Conservation (phyloP, 2,888 invertebrate genomes). For the Habrosyne pyritoides region DNA sequence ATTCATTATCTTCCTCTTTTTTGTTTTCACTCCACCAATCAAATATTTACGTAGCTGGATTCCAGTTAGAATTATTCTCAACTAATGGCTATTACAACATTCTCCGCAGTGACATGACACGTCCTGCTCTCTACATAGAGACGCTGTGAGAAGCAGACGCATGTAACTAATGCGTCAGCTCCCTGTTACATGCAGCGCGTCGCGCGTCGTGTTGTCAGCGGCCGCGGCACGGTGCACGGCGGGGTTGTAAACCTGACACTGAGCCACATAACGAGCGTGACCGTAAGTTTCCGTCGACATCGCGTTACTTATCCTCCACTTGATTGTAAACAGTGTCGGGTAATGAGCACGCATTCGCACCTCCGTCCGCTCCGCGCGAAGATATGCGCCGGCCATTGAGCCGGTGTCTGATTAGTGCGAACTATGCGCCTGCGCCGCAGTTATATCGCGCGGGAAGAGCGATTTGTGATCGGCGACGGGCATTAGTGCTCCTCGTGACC, state of each 20-base stretch:
- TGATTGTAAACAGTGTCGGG: slow-evolving; percentile 4
- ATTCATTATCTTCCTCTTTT: background rate
- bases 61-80: background rate
- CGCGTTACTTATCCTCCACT: background rate
- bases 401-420: background rate
- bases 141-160: background rate
- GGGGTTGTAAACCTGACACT: background rate
- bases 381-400: slow-evolving; percentile 8
- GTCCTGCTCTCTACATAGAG: background rate
- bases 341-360: slow-evolving; percentile 12
- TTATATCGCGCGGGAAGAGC: background rate
- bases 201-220: background rate
- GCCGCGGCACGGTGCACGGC: too few relatives aligned
- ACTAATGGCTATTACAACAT: background rate
- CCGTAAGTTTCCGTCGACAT: background rate
- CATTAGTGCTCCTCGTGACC: background rate
- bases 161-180: background rate
- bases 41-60: background rate
- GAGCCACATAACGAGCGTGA: background rate
- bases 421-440: background rate
- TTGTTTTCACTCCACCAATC: background rate
- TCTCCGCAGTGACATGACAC: background rate
- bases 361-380: slow-evolving; percentile 11
- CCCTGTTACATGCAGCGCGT: background rate
- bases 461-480: background rate